Conservation (phyloP, 2,888 invertebrate species). For the Limnephilus marmoratus region DNA sequence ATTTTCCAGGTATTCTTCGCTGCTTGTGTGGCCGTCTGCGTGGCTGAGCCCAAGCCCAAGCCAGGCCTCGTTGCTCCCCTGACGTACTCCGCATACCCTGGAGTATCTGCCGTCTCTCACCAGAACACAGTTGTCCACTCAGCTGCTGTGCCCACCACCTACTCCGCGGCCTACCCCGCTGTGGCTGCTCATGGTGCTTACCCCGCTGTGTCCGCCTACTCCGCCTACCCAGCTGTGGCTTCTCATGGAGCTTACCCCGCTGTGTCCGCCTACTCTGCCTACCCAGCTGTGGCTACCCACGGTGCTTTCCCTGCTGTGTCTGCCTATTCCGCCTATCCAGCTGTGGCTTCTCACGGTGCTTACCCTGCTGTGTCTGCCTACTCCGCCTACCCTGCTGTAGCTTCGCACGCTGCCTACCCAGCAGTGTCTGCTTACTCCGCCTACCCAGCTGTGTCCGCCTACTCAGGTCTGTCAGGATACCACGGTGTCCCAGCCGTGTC, state of each 20-base stretch:
- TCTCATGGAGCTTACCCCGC: constrained; percentile 45
- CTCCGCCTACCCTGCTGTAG: constrained; percentile 35
- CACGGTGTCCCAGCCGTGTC: constrained; percentile 68
- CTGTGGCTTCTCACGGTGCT: constrained; percentile 66
- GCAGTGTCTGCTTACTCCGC: constrained; percentile 66
- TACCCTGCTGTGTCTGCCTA: constrained; percentile 71
- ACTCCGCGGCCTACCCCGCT: constrained; percentile 69
- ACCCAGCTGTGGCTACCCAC: constrained; percentile 28
- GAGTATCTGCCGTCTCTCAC: constrained; percentile 68
- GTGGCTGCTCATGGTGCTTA: constrained; percentile 48
- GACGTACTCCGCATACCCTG: constrained; percentile 67
- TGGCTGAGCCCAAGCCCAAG: constrained; percentile 68
- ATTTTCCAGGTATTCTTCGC: constrained; percentile 70
- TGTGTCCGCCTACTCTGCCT: constrained; percentile 62
- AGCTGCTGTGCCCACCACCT: constrained; percentile 67
- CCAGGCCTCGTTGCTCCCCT: constrained; percentile 68
- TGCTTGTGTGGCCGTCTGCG: constrained; percentile 71
- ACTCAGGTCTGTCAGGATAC: neutral
- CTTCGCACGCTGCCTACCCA: neutral
- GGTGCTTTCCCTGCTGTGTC: constrained; percentile 53
- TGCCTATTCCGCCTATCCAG: constrained; percentile 61
- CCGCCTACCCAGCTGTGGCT: constrained; percentile 67
- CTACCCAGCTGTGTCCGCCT: neutral
- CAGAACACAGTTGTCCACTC: neutral
- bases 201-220: constrained; percentile 70